These are phyloP conservation scores for Gobio occitaniae DNA, from an alignment of 2,797 vertebrate genomes.

Conservation along the genomic window DNA sequence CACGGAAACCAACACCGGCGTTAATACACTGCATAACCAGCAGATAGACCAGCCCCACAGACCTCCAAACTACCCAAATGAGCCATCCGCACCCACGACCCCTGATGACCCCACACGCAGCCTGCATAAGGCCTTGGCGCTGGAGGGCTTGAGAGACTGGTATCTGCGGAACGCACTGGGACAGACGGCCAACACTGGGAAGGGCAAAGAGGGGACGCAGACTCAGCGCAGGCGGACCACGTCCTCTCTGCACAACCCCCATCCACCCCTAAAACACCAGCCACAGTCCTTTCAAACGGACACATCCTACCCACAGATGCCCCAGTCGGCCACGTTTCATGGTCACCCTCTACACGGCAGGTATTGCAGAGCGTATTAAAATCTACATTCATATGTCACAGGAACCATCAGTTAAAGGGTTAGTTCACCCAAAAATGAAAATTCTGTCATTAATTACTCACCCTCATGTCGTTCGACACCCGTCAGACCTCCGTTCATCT, in stretches of 20 bases:
- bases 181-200: slow-evolving; percentile 52
- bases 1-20: slow-evolving; percentile 56
- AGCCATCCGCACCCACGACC: slow-evolving; percentile 39
- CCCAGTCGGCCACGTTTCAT: slow-evolving; percentile 88
- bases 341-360: slow-evolving; percentile 85
- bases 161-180: slow-evolving; percentile 87
- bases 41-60: slow-evolving; percentile 51
- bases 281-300: slow-evolving; percentile 65
- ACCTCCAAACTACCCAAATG: slow-evolving; percentile 58
- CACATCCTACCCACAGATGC: slow-evolving; percentile 72
- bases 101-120: slow-evolving; percentile 79
- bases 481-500: too few relatives aligned
- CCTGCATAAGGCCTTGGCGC: slow-evolving; percentile 87
- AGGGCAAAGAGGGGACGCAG: slow-evolving; percentile 65
- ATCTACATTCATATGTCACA: not conserved
- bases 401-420: not conserved
- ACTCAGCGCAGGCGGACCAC: slow-evolving; percentile 68
- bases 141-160: slow-evolving; percentile 92
- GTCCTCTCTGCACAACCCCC: slow-evolving; percentile 65
- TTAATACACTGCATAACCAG: slow-evolving; percentile 66
- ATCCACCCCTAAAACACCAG: slow-evolving; percentile 65
- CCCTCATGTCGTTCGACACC: too few relatives aligned
- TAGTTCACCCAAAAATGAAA: too few relatives aligned
- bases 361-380: slow-evolving; percentile 63
- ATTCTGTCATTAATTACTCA: too few relatives aligned